A percentile compares a stretch with the other conserved stretches of the same genome.
Conservation (phyloP, 2,113 vertebrate genomes). For the Porphyrio hochstetteri region DNA sequence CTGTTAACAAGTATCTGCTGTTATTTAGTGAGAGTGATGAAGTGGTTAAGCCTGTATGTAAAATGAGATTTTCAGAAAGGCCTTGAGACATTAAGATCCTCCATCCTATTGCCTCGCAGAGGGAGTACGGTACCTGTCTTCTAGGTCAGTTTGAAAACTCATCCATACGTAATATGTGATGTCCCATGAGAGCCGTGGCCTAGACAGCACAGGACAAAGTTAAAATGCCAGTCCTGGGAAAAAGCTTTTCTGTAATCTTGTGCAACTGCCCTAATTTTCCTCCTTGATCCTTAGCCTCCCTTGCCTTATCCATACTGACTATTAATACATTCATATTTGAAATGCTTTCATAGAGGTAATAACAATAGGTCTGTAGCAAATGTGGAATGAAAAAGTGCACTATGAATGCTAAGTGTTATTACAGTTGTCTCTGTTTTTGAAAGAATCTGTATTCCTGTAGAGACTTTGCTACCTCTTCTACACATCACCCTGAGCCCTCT, state of each 20-base stretch:
- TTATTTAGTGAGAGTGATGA: constrained; percentile 7
- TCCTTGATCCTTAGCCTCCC: background rate
- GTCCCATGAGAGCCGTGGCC: background rate
- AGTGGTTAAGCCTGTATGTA: background rate
- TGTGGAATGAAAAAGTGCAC: background rate
- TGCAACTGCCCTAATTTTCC: background rate
- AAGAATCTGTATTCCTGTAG: background rate
- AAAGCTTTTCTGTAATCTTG: background rate
- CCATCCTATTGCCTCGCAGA: background rate
- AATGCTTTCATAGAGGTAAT: background rate
- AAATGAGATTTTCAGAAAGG: constrained; percentile 7
- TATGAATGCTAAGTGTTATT: background rate
- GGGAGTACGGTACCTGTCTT: background rate
- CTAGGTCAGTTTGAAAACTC: constrained; percentile 43
- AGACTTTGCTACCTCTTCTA: background rate
- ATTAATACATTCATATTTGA: background rate
- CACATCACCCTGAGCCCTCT: background rate
- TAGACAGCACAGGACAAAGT: background rate
- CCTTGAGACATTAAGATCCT: background rate
- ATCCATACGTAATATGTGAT: background rate
- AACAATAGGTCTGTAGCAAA: background rate
- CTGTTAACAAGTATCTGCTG: constrained; percentile 42
- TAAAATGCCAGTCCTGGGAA: background rate
- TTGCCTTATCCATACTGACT: background rate
- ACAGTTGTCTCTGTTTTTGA: background rate